Conservation (phyloP, 2,797 vertebrate genomes). For the Gouania willdenowi region DNA sequence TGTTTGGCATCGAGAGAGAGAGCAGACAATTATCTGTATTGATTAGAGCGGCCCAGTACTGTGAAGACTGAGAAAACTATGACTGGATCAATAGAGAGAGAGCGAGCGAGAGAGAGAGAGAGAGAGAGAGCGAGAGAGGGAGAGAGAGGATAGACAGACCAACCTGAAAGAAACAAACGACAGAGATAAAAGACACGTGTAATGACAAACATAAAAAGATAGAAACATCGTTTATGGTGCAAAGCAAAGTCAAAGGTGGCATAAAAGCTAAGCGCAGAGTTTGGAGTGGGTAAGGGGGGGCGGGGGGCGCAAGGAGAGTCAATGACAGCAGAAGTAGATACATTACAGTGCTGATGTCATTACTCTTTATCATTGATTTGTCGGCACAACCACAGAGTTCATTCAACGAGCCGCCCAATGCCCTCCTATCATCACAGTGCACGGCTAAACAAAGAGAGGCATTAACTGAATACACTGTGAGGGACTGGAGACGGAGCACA, state of each 20-base stretch:
- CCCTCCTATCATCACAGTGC: constrained; percentile 40
- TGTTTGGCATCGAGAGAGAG: constrained; percentile 76
- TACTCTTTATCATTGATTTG: constrained; percentile 72
- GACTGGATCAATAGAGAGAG: constrained; percentile 80
- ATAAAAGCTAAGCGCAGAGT: constrained; percentile 17
- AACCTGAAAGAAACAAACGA: constrained; percentile 58
- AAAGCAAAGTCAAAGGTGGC: constrained; percentile 38
- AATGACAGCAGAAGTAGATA: constrained; percentile 49
- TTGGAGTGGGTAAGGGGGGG: too few relatives aligned
- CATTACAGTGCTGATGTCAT: constrained; percentile 64
- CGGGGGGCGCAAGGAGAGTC: constrained; percentile 19
- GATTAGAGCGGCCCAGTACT: constrained; percentile 79
- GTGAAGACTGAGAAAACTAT: constrained; percentile 83
- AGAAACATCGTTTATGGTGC: constrained; percentile 42
- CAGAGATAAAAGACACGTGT: constrained; percentile 53
- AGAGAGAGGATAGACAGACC: constrained; percentile 46
- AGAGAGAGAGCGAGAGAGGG: constrained; percentile 21
- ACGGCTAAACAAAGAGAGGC: constrained; percentile 13
- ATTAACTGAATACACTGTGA: constrained; percentile 21
- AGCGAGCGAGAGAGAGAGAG: constrained; percentile 20
- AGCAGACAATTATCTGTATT: constrained; percentile 85
- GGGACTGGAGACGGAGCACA: constrained; percentile 5
- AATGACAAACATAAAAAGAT: constrained; percentile 49
- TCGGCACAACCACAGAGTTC: constrained; percentile 63
- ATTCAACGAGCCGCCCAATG: constrained; percentile 53